These are phyloP conservation scores for Callopanchax toddi DNA, from an alignment of 2,113 vertebrate species.

Conservation along the genomic window DNA sequence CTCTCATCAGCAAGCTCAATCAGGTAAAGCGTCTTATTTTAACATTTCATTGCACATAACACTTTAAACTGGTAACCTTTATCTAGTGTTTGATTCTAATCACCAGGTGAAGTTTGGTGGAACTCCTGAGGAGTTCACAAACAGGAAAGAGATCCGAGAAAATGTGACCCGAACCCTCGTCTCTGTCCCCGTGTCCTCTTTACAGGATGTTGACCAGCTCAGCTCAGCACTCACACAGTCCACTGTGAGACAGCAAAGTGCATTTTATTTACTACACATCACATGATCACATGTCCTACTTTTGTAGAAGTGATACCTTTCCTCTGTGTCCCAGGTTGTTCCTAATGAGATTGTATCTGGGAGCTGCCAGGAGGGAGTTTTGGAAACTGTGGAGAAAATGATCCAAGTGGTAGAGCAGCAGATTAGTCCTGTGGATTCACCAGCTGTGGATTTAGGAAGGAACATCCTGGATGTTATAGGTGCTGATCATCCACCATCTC, in stretches of 20 bases:
- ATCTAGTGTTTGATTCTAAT: background rate
- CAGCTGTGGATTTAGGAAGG: constrained; percentile 61
- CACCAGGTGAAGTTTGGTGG: constrained; percentile 54
- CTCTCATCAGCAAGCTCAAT: constrained; percentile 79
- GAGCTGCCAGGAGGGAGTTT: constrained; percentile 59
- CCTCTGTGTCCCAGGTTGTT: constrained; percentile 51
- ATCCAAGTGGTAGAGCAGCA: constrained; percentile 72
- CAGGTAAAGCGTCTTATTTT: constrained; percentile 58
- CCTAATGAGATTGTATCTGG: constrained; percentile 61
- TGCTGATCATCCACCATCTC: constrained; percentile 32
- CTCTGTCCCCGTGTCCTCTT: constrained; percentile 73
- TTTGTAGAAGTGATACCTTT: background rate
- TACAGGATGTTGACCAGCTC: constrained; percentile 77
- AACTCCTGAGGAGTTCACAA: constrained; percentile 46
- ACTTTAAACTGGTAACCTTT: background rate
- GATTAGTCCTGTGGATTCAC: constrained; percentile 42
- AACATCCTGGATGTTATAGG: constrained; percentile 80
- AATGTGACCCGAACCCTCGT: constrained; percentile 72
- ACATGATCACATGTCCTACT: no score
- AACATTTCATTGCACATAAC: background rate
- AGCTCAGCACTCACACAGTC: constrained; percentile 77
- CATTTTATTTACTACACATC: background rate
- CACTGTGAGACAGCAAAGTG: constrained; percentile 60
- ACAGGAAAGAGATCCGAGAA: constrained; percentile 67
- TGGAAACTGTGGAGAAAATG: constrained; percentile 75